Evolutionary conservation across 2,113 vertebrate genomes (phyloP).

Genomic region (Gallinago media): DNA sequence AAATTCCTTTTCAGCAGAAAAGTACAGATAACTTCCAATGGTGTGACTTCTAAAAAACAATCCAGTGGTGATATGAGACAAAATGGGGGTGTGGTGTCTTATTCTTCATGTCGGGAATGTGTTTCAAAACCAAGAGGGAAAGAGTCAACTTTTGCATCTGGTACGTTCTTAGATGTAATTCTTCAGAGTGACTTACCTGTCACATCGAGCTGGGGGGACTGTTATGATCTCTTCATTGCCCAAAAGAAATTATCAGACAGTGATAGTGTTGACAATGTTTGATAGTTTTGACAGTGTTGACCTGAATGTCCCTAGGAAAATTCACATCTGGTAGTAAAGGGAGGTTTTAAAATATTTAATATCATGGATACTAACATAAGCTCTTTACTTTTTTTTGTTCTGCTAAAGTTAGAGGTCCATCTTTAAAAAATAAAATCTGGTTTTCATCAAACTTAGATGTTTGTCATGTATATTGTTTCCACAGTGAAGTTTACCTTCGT

Average conservation of each 20-base stretch:
- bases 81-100: not conserved
- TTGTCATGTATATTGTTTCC: not conserved
- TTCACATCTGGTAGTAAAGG: not conserved
- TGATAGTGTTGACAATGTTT: not conserved
- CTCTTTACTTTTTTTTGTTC: not conserved
- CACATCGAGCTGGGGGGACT: not conserved
- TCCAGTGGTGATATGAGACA: not conserved
- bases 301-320: not conserved
- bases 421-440: not conserved
- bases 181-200: not conserved
- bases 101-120: not conserved
- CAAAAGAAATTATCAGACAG: conserved; percentile 3
- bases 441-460: not conserved
- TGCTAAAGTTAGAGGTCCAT: not conserved
- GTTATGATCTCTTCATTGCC: not conserved
- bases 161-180: not conserved
- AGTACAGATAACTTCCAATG: not conserved
- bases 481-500: not conserved
- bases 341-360: not conserved
- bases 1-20: not conserved
- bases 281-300: not conserved
- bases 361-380: not conserved
- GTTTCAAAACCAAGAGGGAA: not conserved
- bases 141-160: not conserved
- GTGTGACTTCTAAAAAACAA: not conserved